Base-by-base conservation (phyloP, 2,888 invertebrate species). In the Phyllotreta striolata region DNA sequence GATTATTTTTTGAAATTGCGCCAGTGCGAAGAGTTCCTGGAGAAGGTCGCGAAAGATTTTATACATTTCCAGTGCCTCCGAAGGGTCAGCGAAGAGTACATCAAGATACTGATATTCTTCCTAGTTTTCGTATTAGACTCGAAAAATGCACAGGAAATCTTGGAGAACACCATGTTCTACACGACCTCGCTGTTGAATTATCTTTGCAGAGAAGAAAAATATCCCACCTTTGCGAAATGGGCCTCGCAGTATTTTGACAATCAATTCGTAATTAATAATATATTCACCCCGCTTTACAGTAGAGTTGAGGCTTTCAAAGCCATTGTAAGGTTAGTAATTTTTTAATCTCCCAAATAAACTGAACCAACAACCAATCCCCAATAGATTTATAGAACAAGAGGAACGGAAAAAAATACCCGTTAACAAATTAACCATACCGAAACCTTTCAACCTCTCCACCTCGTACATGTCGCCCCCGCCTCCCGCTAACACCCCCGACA, bases 221-320 rank as follows among this genome's bases (percentile, higher is more conserved):
- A 85, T 51, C 75, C 81, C 40, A 79, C 77, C 41, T 80, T 85
- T 66, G 81, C 85, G 9, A 81, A 84, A 77, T 77, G 82, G 63
- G 85, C 84, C 37, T 83, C 84, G 70, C 70, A 74, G 44, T 73
- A 79, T 70, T 87, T 85, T 70, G 86, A 86, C 63, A 82, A 83
- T 44, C 80, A 77, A 37, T 87, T 83, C 70, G 81, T 85, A 14
- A 79, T 85, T 3, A 80, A 84, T 41, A 82, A 83, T 66, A 83
- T 87, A 51, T 79, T 86, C 14, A 74, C 76, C 43, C 85, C 86
- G 1, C 76, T 87, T 35, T 78, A 84, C 70, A 74, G 77, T 9
- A 80, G 80, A 66, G 61, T 59, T 9, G 54, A 70, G 13, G 52
- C 73, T 7, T 64, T 80, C 34, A 58, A 64, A 46, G 38, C 56